A percentile compares a stretch with the other conserved stretches of the same genome.
phyloP scores from a whole-genome alignment of 2,113 vertebrate genomes.

The Tinamus guttatus region DNA sequence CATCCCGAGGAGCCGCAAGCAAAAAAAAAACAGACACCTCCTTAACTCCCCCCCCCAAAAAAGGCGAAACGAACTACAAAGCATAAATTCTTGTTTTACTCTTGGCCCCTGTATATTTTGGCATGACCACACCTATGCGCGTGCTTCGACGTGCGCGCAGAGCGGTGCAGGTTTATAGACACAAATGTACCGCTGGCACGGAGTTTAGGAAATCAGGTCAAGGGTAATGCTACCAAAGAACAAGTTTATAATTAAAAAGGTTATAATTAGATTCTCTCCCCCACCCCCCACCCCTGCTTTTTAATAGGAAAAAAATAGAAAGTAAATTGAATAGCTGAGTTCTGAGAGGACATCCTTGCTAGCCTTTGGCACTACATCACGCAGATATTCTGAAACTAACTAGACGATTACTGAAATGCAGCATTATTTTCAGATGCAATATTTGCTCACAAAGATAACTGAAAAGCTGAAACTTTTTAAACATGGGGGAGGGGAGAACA shows the following conservation, averaged over 20 bases:
- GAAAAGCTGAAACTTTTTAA: not conserved
- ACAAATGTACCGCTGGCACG: not conserved
- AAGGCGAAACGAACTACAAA: too few relatives aligned
- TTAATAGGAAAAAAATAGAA: constrained; percentile 28
- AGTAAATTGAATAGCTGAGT: not conserved
- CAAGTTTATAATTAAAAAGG: constrained; percentile 64
- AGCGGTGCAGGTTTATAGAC: not conserved
- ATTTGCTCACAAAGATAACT: not conserved
- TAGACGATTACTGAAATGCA: not conserved
- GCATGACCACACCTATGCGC: not conserved
- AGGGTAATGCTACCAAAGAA: constrained; percentile 42
- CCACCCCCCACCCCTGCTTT: not conserved
- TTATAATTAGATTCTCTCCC: constrained; percentile 51
- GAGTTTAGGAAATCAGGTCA: constrained; percentile 60
- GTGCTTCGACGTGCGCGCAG: not conserved
- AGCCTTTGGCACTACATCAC: not conserved
- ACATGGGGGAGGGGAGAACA: not conserved
- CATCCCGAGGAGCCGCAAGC: not conserved
- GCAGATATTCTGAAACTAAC: not conserved
- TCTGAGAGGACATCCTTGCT: constrained; percentile 28
- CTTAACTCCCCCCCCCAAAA: too few relatives aligned
- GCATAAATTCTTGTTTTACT: not conserved
- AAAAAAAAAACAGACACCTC: too few relatives aligned
- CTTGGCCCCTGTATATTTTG: not conserved
- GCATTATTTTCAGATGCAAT: not conserved